phyloP scores from a whole-genome alignment of 2,797 vertebrate species.

The Paratrypauchen microcephalus region DNA sequence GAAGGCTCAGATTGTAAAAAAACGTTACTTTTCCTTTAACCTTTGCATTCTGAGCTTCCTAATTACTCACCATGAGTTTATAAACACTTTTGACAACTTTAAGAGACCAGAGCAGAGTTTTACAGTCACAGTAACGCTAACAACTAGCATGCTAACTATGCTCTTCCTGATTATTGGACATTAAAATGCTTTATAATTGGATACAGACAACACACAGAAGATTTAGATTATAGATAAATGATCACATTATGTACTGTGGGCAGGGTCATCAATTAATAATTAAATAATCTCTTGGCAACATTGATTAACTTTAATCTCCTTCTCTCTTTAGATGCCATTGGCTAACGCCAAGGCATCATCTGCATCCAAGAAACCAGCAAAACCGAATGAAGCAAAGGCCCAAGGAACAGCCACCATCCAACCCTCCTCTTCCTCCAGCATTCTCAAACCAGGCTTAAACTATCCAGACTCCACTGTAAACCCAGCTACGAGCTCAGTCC shows the following conservation, averaged over 20 bases:
- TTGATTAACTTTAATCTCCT: slow-evolving; percentile 8
- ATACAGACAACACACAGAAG: too few species aligned
- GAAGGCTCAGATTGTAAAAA: too few species aligned
- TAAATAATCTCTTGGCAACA: too few species aligned
- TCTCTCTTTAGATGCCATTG: slow-evolving; percentile 46
- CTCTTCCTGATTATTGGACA: too few species aligned
- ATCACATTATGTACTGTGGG: background rate
- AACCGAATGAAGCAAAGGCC: slow-evolving; percentile 9
- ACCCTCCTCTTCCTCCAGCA: slow-evolving; percentile 10
- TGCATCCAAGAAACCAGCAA: slow-evolving; percentile 16
- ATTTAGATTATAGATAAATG: background rate
- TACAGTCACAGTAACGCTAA: too few species aligned
- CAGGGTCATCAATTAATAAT: background rate
- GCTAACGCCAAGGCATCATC: slow-evolving; percentile 37
- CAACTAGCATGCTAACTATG: too few species aligned
- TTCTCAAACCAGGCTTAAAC: slow-evolving; percentile 6
- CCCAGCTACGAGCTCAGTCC: background rate
- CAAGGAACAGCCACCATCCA: background rate
- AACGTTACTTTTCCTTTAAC: too few species aligned
- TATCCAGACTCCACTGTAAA: background rate
- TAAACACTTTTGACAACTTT: too few species aligned
- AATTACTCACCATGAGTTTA: too few species aligned
- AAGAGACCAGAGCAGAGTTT: too few species aligned
- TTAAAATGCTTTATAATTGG: too few species aligned
- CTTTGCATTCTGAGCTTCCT: too few species aligned